Evolutionary conservation across 2,113 vertebrate genomes (phyloP).

Genomic region (Alethe diademata): DNA sequence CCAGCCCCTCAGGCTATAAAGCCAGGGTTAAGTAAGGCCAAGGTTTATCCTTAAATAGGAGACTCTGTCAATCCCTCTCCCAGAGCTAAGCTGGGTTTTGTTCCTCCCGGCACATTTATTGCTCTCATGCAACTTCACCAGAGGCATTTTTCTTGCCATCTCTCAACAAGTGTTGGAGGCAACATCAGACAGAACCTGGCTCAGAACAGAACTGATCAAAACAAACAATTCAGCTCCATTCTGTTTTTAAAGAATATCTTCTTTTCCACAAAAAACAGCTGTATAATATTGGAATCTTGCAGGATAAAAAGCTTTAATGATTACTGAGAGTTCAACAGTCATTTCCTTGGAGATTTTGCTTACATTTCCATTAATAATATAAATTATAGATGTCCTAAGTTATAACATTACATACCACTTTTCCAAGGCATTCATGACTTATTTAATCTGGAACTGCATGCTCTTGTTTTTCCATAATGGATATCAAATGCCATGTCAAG

Average conservation of each 20-base stretch:
- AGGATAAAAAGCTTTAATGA: not conserved
- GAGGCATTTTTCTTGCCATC: not conserved
- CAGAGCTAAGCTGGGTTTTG: not conserved
- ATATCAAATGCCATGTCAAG: not conserved
- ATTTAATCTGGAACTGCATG: not conserved
- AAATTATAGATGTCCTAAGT: not conserved
- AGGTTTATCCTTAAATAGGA: not conserved
- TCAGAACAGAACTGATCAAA: not conserved
- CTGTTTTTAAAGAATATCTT: not conserved
- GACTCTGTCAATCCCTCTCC: not conserved
- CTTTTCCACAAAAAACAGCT: not conserved
- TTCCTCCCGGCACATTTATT: not conserved
- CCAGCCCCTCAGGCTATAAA: not conserved
- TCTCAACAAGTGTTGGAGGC: not conserved
- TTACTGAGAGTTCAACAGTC: not conserved
- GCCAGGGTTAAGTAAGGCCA: not conserved
- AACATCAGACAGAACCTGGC: not conserved
- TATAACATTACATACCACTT: not conserved
- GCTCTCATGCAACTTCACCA: not conserved
- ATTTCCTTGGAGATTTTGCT: not conserved
- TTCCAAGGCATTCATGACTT: not conserved
- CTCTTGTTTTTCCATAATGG: not conserved
- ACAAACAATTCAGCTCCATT: not conserved
- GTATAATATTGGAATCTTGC: not conserved
- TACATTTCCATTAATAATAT: not conserved